Evolutionary conservation across 2,888 invertebrate species (phyloP).

Genomic region (Ornithoptera alexandrae): DNA sequence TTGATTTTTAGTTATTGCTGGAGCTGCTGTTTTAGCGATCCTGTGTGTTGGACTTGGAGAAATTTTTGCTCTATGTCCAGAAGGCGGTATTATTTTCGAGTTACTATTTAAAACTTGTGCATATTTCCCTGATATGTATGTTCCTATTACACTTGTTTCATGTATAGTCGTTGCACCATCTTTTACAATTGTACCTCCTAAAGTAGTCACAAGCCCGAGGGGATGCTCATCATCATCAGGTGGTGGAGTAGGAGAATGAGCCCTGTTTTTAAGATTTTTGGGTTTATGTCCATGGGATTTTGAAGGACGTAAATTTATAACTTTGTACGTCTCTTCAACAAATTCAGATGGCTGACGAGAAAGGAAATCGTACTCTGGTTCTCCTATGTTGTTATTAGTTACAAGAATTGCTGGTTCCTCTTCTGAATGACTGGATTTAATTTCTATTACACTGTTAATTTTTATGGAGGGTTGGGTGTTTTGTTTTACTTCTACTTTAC

Average conservation of each 20-base stretch:
- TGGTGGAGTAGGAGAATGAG: slow-evolving; percentile 64
- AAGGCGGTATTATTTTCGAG: slow-evolving; percentile 81
- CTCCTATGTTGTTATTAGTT: slow-evolving; percentile 86
- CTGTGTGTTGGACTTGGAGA: slow-evolving; percentile 83
- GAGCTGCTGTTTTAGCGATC: slow-evolving; percentile 88
- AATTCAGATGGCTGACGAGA: slow-evolving; percentile 92
- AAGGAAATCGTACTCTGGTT: slow-evolving; percentile 91
- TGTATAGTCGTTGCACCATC: slow-evolving; percentile 91
- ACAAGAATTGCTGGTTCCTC: slow-evolving; percentile 82
- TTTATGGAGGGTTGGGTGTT: slow-evolving; percentile 57
- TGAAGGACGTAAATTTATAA: slow-evolving; percentile 88
- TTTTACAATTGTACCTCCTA: slow-evolving; percentile 90
- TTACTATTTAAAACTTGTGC: slow-evolving; percentile 92
- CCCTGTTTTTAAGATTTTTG: slow-evolving; percentile 67
- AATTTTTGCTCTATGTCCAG: slow-evolving; percentile 81
- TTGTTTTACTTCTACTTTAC: slow-evolving; percentile 75
- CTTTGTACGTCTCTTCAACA: slow-evolving; percentile 91
- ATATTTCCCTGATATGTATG: slow-evolving; percentile 92
- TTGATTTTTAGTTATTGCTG: slow-evolving; percentile 76
- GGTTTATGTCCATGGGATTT: slow-evolving; percentile 74
- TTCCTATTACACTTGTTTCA: slow-evolving; percentile 94
- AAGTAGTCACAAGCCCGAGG: slow-evolving; percentile 89
- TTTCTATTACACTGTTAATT: slow-evolving; percentile 79
- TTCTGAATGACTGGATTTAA: slow-evolving; percentile 64
- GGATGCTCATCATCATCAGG: slow-evolving; percentile 84